Base-by-base conservation (phyloP, 2,888 invertebrate genomes). In the Agriopis marginaria region DNA sequence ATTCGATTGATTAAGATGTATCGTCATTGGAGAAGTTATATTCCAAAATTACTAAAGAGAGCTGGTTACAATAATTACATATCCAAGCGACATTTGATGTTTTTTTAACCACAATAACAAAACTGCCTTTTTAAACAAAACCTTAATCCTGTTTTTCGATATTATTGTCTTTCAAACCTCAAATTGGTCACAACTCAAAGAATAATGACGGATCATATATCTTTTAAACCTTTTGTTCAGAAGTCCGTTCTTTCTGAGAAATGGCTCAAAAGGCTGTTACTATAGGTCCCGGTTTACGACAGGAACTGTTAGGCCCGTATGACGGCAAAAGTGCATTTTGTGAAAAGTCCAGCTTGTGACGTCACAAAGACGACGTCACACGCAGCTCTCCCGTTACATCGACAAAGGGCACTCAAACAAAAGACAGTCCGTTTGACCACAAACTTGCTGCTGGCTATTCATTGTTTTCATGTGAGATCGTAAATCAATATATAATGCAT, bases 271-370 rank as follows among this genome's bases (percentile, higher is more conserved):
- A 11, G 39, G 83, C 84, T 75, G 71, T 70, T 85, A 89, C 89
- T 89, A 87, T 84, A 82, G 87, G 80, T 91, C 89, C 91, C 90
- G 91, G 89, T 92, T 92, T 89, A 94, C 94, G 85, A 90, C 82
- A 87, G 87, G 84, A 87, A 91, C 93, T 90, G 93, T 94, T 94
- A 93, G 69, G 79, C 78, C 83, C 77, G 85, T 80, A 81, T 87
- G 88, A 88, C 83, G 85, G 90, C 87, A 92, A 92, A 92, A 92
- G 89, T 93, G 90, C 86, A 90, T 89, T 92, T 89, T 86, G 84
- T 84, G 79, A 81, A 89, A 88, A 89, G 78, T 86, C 79, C 83
- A 83, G 75, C 50, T 49, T 10, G 84, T 93, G 93, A 92, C 93
- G 92, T 93, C 92, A 92, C 87, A 87, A 87, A 82, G 78, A 80